Conservation (phyloP, 2,888 invertebrate species). For the Rosalia funebris region DNA sequence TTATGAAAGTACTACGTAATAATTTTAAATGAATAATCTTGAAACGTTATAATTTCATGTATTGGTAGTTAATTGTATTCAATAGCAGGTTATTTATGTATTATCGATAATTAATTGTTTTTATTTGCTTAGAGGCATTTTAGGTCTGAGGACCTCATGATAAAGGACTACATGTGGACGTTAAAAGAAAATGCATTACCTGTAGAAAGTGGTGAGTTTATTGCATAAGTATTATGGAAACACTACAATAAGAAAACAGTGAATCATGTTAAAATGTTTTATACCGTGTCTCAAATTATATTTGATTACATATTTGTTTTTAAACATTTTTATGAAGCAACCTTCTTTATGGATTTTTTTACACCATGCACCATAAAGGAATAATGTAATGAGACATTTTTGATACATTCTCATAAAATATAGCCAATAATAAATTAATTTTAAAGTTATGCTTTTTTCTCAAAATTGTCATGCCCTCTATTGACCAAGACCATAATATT, state of each 20-base stretch:
- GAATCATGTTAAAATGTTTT: neutral
- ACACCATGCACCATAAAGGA: too few species aligned
- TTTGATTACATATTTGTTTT: too few species aligned
- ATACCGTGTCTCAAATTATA: too few species aligned
- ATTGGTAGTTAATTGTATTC: neutral
- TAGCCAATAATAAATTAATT: too few species aligned
- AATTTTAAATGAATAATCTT: neutral
- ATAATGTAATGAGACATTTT: too few species aligned
- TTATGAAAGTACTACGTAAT: neutral
- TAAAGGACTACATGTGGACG: neutral
- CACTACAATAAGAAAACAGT: neutral
- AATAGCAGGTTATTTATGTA: neutral
- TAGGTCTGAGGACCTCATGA: conserved; percentile 8
- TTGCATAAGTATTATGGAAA: neutral
- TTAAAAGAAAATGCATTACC: conserved; percentile 17
- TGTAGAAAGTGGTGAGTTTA: conserved; percentile 5
- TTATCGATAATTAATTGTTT: neutral
- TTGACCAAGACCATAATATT: too few species aligned
- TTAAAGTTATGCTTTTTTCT: too few species aligned
- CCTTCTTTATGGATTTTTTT: too few species aligned
- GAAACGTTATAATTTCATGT: neutral
- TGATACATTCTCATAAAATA: too few species aligned
- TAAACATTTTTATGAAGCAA: too few species aligned
- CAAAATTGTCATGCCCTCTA: too few species aligned
- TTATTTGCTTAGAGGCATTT: conserved; percentile 15